phyloP scores from a whole-genome alignment of 2,113 vertebrate genomes.

The Scomber scombrus region DNA sequence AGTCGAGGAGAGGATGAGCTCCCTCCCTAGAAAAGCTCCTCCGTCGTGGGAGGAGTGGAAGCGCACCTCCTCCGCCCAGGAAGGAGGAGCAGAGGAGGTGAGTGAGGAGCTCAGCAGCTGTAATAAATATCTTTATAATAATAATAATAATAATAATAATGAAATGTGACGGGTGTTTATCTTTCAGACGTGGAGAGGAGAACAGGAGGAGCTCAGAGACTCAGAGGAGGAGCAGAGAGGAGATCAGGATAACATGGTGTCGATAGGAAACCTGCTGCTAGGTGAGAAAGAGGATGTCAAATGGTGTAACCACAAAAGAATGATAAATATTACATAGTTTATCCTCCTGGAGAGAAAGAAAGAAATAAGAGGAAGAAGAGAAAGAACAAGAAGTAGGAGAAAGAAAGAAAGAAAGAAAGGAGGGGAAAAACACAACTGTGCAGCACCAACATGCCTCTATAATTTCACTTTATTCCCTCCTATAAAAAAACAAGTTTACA shows the following conservation, averaged over 20 bases:
- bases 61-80: background rate
- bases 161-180: background rate
- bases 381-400: too few species aligned
- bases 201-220: slow-evolving; percentile 29
- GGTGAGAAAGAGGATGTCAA: slow-evolving; percentile 36
- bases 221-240: slow-evolving; percentile 36
- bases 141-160: too few species aligned
- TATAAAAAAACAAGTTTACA: too few species aligned
- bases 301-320: too few species aligned
- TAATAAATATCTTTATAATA: too few species aligned
- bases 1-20: slow-evolving; percentile 2
- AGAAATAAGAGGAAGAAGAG: too few species aligned
- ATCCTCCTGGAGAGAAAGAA: too few species aligned
- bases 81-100: slow-evolving; percentile 41
- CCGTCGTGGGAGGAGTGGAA: slow-evolving; percentile 75
- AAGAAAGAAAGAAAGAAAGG: too few species aligned
- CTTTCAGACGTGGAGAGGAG: slow-evolving; percentile 33
- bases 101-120: background rate
- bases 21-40: slow-evolving; percentile 52
- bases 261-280: slow-evolving; percentile 36
- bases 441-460: too few species aligned
- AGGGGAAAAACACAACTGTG: too few species aligned
- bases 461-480: too few species aligned
- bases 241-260: slow-evolving; percentile 22
- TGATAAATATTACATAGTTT: too few species aligned